These are phyloP conservation scores for Saguinus midas DNA, from an alignment of 2,113 vertebrate species.

Conservation along the genomic window DNA sequence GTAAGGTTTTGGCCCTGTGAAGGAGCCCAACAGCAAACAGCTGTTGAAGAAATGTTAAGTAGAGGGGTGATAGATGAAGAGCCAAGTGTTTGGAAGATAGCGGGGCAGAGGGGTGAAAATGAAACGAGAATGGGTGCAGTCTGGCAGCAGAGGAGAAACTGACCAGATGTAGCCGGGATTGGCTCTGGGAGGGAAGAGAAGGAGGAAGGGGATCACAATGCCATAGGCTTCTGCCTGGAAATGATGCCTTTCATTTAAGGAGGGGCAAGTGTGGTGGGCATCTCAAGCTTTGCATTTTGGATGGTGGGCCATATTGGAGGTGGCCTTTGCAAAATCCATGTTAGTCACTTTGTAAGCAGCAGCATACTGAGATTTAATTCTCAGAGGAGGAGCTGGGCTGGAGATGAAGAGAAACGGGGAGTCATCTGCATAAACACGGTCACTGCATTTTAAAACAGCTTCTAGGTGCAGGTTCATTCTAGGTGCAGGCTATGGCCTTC, in stretches of 20 bases:
- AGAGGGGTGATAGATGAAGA: background rate
- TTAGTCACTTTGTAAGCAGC: background rate
- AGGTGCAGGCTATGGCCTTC: background rate
- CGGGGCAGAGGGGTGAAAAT: background rate
- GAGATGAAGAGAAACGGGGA: background rate
- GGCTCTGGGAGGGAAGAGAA: background rate
- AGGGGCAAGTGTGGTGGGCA: background rate
- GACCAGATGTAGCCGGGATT: background rate
- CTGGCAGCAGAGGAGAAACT: background rate
- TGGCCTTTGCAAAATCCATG: background rate
- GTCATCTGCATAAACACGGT: too few species aligned
- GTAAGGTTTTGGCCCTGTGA: too few species aligned
- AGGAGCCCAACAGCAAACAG: background rate
- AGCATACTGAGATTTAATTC: background rate
- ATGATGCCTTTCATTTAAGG: background rate
- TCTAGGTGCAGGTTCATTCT: background rate
- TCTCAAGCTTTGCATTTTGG: background rate
- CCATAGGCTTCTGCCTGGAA: background rate
- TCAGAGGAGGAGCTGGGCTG: background rate
- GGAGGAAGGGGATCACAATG: background rate
- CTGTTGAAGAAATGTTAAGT: background rate
- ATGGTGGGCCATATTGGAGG: background rate
- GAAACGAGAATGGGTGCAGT: background rate
- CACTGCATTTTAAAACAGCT: background rate
- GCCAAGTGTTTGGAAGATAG: background rate